A percentile compares a stretch with the other conserved stretches of the same genome.
Evolutionary conservation across 1,140 invertebrate species (phyloP).

Genomic region (Bombus superbus): DNA sequence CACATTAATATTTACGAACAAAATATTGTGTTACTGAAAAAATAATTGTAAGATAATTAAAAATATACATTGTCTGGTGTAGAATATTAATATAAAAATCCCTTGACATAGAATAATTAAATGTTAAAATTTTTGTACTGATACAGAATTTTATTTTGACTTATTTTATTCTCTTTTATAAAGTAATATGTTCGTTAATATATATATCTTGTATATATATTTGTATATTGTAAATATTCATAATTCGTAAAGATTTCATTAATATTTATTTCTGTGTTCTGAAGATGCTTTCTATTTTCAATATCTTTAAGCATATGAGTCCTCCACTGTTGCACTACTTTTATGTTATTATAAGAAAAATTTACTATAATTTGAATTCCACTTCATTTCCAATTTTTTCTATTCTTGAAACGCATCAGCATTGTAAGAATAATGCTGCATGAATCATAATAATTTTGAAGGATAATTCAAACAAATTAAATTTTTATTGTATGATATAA

Average conservation of each 20-base stretch:
- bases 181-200: constrained; percentile 4
- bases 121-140: background rate
- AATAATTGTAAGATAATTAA: too few relatives aligned
- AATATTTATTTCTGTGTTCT: constrained; percentile 49
- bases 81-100: background rate
- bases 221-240: constrained; percentile 41
- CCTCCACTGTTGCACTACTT: background rate
- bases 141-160: background rate
- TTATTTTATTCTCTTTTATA: constrained; percentile 6
- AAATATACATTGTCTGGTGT: background rate
- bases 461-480: constrained; percentile 15
- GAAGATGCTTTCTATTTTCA: constrained; percentile 51
- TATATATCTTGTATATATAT: constrained; percentile 24
- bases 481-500: constrained; percentile 42
- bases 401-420: constrained; percentile 31
- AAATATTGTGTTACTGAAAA: too few relatives aligned
- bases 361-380: constrained; percentile 9
- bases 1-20: too few relatives aligned
- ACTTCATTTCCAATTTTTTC: constrained; percentile 23
- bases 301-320: constrained; percentile 2
- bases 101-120: constrained; percentile 15
- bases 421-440: constrained; percentile 33
- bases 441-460: constrained; percentile 12
- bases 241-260: constrained; percentile 8
- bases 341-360: constrained; percentile 19